Evolutionary conservation across 2,888 invertebrate species (phyloP).

Genomic region (Erebia palarica): DNA sequence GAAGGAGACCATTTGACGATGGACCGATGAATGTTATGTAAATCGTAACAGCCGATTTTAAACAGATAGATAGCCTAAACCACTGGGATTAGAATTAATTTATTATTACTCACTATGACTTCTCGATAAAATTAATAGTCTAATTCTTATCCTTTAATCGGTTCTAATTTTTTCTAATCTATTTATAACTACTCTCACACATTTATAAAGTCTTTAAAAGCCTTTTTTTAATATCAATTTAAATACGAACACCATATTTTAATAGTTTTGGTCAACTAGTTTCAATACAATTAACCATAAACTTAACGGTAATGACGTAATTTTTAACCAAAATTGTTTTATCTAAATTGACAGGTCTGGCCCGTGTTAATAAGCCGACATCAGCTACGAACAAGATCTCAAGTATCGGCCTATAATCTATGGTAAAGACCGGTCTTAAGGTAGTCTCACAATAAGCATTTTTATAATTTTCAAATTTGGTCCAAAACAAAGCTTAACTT

Average conservation of each 20-base stretch:
- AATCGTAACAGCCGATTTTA: no score
- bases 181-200: neutral
- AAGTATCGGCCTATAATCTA: no score
- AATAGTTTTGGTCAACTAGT: slow-evolving; percentile 1
- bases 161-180: neutral
- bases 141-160: neutral
- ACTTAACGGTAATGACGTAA: neutral
- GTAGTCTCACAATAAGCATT: no score
- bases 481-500: no score
- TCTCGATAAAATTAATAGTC: neutral
- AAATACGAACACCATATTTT: neutral
- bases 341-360: no score
- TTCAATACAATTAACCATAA: neutral
- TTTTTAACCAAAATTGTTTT: no score
- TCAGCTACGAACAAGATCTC: no score
- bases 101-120: neutral
- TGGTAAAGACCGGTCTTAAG: no score
- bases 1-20: neutral
- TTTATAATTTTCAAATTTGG: no score
- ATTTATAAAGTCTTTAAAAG: slow-evolving; percentile 1
- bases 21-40: neutral
- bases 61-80: no score
- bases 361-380: no score
- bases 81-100: no score
- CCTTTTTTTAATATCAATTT: neutral